Base-by-base conservation (phyloP, 1,140 invertebrate species). In the Heliconius eleuchia region DNA sequence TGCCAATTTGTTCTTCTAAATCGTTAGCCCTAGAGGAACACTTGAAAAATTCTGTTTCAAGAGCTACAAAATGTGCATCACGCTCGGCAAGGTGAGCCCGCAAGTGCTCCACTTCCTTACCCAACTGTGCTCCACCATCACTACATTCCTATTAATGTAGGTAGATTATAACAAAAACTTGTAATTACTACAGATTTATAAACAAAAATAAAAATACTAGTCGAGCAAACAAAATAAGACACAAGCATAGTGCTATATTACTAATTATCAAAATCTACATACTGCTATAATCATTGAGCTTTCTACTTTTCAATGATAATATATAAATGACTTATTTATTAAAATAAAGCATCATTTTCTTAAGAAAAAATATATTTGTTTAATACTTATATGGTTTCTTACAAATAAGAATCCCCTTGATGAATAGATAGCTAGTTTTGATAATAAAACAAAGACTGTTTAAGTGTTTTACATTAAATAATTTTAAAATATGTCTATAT, bases 81-180 rank as follows among this genome's bases (percentile, higher is more conserved):
- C 97, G 96, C 88, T 98, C 97, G 30, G 97, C 89, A 60, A 99
- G 88, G 83, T 97, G 96, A 89, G 97, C 97, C 87, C 97, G 96
- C 80, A 99, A 94, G 90, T 97, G 97, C 90, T 98, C 98, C 88
- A 98, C 98, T 95, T 99, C 98, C 34, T 96, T 97, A 90, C 97
- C 97, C 77, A 98, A 95, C 91, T 98, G 97, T 83, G 97, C 95
- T 84, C 88, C 89, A 85, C 85, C 91, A 76, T 89, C 90, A 84
- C 88, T 88, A 86, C 92, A 94, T 83, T 93, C 93, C 94, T 95
- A 91, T 76, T 80, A 87, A 88, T 86, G 81, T 82, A 77, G 86
- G 88, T 85, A 88, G 74, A 87, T 87, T 80, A 87, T 87, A 87
- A 87, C 78, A 85, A 86, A 87, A 86, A 5, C 23, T 66, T 16